Evolutionary conservation across 1,140 invertebrate genomes (phyloP).

Genomic region (Diploscapter pachys): DNA sequence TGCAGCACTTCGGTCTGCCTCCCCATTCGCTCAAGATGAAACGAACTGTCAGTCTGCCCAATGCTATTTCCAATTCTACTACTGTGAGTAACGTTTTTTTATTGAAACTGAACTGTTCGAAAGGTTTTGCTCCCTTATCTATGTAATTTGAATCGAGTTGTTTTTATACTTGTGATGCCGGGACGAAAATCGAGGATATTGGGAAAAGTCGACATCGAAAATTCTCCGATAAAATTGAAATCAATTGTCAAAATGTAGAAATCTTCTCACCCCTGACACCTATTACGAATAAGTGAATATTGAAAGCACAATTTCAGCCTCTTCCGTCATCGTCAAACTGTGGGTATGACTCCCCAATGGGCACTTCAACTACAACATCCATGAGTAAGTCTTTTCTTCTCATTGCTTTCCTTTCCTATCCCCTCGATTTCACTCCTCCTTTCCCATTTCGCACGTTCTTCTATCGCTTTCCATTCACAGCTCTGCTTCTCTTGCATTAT

Average conservation of each 20-base stretch:
- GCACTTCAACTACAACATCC: conserved; percentile 26
- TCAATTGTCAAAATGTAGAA: too few relatives aligned
- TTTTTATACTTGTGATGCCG: too few relatives aligned
- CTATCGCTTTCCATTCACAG: neutral
- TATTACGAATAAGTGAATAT: too few relatives aligned
- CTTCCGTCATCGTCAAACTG: too few relatives aligned
- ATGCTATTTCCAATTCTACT: conserved; percentile 8
- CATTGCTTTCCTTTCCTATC: neutral
- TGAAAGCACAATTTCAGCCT: neutral
- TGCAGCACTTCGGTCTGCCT: conserved; percentile 13
- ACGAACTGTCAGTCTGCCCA: conserved; percentile 50
- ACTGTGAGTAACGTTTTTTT: conserved; percentile 6
- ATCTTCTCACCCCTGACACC: too few relatives aligned
- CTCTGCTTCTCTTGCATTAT: neutral
- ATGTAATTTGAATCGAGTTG: too few relatives aligned
- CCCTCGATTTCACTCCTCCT: conserved; percentile 1
- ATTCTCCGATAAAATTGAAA: too few relatives aligned
- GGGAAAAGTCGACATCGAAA: too few relatives aligned
- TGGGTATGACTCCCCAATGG: conserved; percentile 24
- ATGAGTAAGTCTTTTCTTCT: conserved; percentile 24
- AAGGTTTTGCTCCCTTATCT: too few relatives aligned
- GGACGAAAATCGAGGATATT: too few relatives aligned
- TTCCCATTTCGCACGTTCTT: conserved; percentile 15
- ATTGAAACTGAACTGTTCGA: too few relatives aligned
- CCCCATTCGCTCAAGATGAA: conserved; percentile 42